Conservation (phyloP, 2,113 vertebrate genomes). For the Accipiter virgatus region DNA sequence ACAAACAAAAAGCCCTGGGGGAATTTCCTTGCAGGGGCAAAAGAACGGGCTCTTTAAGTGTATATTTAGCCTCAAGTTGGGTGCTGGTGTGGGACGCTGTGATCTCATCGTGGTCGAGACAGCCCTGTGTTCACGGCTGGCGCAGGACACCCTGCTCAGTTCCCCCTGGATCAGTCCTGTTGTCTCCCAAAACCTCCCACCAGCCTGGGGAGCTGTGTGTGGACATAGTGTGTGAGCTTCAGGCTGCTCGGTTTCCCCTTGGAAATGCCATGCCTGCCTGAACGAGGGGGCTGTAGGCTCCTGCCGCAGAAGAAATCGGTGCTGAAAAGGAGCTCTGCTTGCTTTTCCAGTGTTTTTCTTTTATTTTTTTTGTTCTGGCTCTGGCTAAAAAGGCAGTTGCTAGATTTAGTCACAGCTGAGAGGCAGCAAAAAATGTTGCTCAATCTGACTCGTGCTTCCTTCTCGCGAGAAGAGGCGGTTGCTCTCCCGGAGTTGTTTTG, state of each 20-base stretch:
- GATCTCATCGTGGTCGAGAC: neutral
- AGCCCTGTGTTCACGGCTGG: neutral
- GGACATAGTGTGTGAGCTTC: neutral
- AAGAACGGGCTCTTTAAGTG: neutral
- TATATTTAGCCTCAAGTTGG: neutral
- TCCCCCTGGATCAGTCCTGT: neutral
- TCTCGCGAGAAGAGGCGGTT: constrained; percentile 25
- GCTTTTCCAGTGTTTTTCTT: neutral
- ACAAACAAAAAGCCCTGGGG: neutral
- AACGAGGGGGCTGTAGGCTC: neutral
- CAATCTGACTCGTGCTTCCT: neutral
- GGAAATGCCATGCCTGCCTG: neutral
- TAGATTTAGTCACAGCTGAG: neutral
- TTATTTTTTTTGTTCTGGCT: neutral
- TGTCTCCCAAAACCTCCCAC: neutral
- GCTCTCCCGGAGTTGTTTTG: constrained; percentile 13
- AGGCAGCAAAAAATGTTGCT: neutral
- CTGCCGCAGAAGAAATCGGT: fast-evolving
- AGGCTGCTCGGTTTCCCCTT: neutral
- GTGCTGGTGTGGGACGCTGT: neutral
- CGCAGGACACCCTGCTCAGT: neutral
- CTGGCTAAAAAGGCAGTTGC: neutral
- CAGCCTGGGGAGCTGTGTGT: fast-evolving
- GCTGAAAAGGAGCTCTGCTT: neutral
- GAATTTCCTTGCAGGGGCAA: neutral